Conservation (phyloP, 2,888 invertebrate genomes). For the Blomia tropicalis region DNA sequence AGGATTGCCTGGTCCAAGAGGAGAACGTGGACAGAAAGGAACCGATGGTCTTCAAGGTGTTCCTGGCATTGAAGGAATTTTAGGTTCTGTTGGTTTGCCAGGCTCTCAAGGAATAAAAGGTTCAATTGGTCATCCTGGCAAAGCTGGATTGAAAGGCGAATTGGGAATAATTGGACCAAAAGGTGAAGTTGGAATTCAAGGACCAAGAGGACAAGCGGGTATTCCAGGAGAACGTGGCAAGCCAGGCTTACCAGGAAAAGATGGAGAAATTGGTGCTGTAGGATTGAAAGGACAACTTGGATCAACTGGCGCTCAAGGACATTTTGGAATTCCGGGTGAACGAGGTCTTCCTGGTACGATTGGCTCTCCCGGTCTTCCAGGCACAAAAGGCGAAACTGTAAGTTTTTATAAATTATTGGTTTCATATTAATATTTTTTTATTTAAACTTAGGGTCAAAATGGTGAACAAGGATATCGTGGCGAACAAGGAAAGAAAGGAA, state of each 20-base stretch:
- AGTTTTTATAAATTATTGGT: neutral
- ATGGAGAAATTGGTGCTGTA: neutral
- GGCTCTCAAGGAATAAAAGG: neutral
- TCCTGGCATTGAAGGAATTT: neutral
- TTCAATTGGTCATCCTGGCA: neutral
- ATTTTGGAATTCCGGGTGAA: neutral
- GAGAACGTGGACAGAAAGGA: constrained; percentile 2
- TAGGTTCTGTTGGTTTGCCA: neutral
- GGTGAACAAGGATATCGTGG: neutral
- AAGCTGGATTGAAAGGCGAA: neutral
- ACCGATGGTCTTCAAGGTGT: neutral
- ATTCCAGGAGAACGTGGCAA: neutral
- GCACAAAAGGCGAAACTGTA: constrained; percentile 1
- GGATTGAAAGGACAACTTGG: neutral
- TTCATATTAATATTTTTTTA: neutral
- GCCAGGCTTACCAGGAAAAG: neutral
- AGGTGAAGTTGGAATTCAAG: constrained; percentile 4
- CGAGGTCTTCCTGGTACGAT: neutral
- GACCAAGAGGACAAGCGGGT: neutral
- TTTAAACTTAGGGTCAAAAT: neutral
- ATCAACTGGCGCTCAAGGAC: neutral
- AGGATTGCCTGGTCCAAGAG: constrained; percentile 1
- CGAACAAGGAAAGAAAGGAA: neutral
- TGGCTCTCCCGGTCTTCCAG: neutral
- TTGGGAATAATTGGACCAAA: neutral